A percentile compares a stretch with the other conserved stretches of the same genome.
Evolutionary conservation across 2,113 vertebrate genomes (phyloP).

Genomic region (Parotia lawesii): DNA sequence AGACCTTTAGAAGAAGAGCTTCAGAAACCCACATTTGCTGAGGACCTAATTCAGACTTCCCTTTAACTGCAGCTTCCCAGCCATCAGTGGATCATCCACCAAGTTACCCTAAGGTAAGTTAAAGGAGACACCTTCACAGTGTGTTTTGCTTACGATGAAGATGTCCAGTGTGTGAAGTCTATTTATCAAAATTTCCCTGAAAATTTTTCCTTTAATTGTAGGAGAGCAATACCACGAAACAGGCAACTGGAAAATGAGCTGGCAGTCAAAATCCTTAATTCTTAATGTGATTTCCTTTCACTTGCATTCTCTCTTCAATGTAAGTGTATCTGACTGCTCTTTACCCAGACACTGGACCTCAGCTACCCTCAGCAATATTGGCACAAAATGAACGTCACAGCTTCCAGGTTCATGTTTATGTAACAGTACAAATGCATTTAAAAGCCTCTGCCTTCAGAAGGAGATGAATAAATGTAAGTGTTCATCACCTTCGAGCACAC

Average conservation of each 20-base stretch:
- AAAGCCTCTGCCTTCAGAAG: neutral
- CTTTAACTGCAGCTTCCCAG: neutral
- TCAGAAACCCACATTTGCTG: neutral
- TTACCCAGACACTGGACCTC: neutral
- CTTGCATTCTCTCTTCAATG: neutral
- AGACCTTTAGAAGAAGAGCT: neutral
- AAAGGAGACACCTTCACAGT: neutral
- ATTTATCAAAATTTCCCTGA: neutral
- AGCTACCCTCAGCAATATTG: neutral
- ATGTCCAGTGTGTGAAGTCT: neutral
- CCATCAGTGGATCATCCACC: fast-evolving
- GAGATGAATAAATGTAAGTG: slow-evolving; percentile 2
- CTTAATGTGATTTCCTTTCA: neutral
- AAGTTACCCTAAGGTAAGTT: neutral
- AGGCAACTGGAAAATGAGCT: neutral
- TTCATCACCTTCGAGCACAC: neutral
- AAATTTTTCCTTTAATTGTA: neutral
- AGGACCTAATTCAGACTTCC: neutral
- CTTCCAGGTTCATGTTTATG: slow-evolving; percentile 19
- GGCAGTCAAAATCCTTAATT: neutral
- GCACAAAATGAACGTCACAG: neutral
- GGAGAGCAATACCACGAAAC: neutral
- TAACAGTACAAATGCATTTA: neutral
- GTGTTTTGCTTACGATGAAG: neutral
- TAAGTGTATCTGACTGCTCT: neutral